These are phyloP conservation scores for Benitochromis conjunctus DNA, from an alignment of 2,113 vertebrate genomes.

Conservation along the genomic window DNA sequence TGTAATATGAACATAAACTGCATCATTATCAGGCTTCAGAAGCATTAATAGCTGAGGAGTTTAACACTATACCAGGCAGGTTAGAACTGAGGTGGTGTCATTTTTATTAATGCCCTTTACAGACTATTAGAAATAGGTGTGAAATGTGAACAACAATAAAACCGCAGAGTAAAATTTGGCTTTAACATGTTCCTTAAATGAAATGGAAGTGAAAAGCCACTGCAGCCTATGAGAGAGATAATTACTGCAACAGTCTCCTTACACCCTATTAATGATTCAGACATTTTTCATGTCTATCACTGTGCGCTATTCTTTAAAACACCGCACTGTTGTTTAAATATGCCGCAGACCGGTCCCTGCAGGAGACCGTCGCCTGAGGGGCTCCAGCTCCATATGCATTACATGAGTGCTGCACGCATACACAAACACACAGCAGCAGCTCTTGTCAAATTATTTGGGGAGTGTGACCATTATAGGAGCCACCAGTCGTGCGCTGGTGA, in stretches of 20 bases:
- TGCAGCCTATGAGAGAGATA: not conserved
- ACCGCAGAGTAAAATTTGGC: not conserved
- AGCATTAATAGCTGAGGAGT: not conserved
- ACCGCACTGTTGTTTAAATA: not conserved
- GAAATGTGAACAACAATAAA: not conserved
- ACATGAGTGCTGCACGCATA: slow-evolving; percentile 28
- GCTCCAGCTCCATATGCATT: slow-evolving; percentile 11
- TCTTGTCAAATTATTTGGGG: slow-evolving; percentile 55
- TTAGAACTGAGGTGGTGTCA: not conserved
- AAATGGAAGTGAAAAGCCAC: not conserved
- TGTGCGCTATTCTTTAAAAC: not conserved
- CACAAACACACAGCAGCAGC: slow-evolving; percentile 51
- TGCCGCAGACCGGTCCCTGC: not conserved
- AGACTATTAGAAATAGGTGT: not conserved
- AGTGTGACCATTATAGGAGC: slow-evolving; percentile 47
- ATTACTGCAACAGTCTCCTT: not conserved
- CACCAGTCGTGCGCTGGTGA: slow-evolving; percentile 31
- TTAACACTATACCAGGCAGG: not conserved
- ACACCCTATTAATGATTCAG: not conserved
- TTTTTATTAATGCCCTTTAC: not conserved
- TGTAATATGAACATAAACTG: not conserved
- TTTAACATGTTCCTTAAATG: not conserved
- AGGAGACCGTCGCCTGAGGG: slow-evolving; percentile 19
- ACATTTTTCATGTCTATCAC: not conserved
- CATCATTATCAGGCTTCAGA: not conserved